Percentiles rank a stretch among this genome's conserved stretches.
Evolutionary conservation across 2,797 vertebrate genomes (phyloP).

Genomic region (Rachycentron canadum): DNA sequence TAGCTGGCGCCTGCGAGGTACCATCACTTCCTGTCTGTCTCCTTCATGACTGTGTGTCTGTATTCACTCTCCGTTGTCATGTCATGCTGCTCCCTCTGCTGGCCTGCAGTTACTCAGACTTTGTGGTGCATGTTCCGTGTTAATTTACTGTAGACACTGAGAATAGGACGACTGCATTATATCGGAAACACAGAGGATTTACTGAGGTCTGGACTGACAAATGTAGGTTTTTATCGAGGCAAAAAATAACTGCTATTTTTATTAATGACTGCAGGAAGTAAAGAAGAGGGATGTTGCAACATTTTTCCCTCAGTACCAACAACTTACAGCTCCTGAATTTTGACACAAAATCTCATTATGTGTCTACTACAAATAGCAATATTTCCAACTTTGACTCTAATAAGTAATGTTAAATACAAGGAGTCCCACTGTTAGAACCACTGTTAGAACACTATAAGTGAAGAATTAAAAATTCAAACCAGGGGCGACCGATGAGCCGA

Average conservation of each 20-base stretch:
- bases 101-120: conserved; percentile 46
- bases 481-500: too few relatives aligned
- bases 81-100: conserved; percentile 70
- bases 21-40: conserved; percentile 60
- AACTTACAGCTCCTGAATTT: too few relatives aligned
- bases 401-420: too few relatives aligned
- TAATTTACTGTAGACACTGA: not conserved
- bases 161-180: not conserved
- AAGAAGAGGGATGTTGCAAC: too few relatives aligned
- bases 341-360: too few relatives aligned
- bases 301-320: too few relatives aligned
- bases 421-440: too few relatives aligned
- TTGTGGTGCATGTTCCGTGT: conserved; percentile 5
- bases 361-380: too few relatives aligned
- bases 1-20: conserved; percentile 85
- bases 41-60: conserved; percentile 2
- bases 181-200: not conserved
- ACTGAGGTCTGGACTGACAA: not conserved
- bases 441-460: too few relatives aligned
- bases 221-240: not conserved
- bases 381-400: too few relatives aligned
- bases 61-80: conserved; percentile 19
- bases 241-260: not conserved
- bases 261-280: not conserved
- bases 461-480: too few relatives aligned